Evolutionary conservation across 2,797 vertebrate species (phyloP), one percentile per base, ranked within the genome.

Genomic region (Novumbra hubbsi): DNA sequence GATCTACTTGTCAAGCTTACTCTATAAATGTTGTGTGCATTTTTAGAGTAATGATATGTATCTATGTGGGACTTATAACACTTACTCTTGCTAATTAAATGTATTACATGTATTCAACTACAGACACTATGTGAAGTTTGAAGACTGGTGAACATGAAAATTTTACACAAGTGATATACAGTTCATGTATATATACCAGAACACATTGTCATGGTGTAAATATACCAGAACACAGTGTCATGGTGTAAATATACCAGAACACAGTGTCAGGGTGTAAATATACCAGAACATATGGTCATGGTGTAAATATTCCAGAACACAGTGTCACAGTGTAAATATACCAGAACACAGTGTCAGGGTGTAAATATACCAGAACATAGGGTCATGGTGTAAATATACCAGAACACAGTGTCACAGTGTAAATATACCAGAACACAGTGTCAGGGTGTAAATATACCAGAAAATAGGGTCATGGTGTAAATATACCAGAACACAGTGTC

Each of bases 121-220:
- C n/a, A 48, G 66, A 45, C 67, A 68, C 11, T 2, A 15, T 49
- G 9, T 45, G 11, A 45, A 4, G 68, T 27, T 30, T 71, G 27
- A 19, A 38, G 70, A 41, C 70, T 73, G 74, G 67, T 71, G 50
- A 68, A 71, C 21, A 52, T 60, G 76, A 75, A 78, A 81, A 74
- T 87, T 80, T 73, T 82, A 71, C 76, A 79, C 89, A 88, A 88
- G 88, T 89, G 83, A 91, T 80, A 80, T 80, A 82, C 82, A 76
- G 81, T n/a, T n/a, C 86, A 85, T n/a, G n/a, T 45, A 45, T 12
- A 12, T 45, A 45, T 45, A 14, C 41, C 41, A 45, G 41, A 45
- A 45, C 41, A 14, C 11, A 12, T 9, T 6, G 80, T 83, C 82
- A 73, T 81, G 87, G 85, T n/a, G n/a, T n/a, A n/a, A n/a, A n/a